phyloP scores from a whole-genome alignment of 2,888 invertebrate species.

The Ceraclea dissimilis region DNA sequence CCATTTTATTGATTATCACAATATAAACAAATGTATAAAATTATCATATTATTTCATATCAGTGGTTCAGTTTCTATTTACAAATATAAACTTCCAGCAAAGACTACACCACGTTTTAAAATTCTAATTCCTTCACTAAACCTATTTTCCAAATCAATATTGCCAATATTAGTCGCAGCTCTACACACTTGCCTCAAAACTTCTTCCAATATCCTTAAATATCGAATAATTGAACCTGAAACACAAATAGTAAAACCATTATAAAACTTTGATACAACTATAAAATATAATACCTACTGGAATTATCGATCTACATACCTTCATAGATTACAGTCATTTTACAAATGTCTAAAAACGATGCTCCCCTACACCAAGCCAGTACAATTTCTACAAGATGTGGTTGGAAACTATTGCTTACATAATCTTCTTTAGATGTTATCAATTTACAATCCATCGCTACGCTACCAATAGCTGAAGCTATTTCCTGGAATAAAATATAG shows the following conservation, averaged over 20 bases:
- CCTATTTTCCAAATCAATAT: constrained; percentile 90
- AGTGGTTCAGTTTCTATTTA: too few species aligned
- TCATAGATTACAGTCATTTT: constrained; percentile 96
- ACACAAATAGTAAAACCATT: constrained; percentile 4
- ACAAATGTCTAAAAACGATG: constrained; percentile 84
- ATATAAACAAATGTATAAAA: too few species aligned
- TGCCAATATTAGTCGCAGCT: constrained; percentile 96
- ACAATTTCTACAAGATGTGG: constrained; percentile 97
- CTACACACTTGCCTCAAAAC: constrained; percentile 90
- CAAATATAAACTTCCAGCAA: constrained; percentile 95
- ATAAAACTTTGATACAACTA: neutral
- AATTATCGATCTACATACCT: constrained; percentile 45
- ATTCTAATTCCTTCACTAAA: constrained; percentile 87
- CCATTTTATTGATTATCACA: too few species aligned
- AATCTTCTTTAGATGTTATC: constrained; percentile 79
- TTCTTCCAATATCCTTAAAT: constrained; percentile 94
- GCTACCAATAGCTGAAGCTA: constrained; percentile 85
- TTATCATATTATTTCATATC: too few species aligned
- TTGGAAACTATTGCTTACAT: constrained; percentile 80
- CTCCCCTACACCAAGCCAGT: constrained; percentile 90
- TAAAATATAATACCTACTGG: neutral
- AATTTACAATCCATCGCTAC: constrained; percentile 81
- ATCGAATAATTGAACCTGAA: constrained; percentile 59
- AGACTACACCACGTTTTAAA: constrained; percentile 96
- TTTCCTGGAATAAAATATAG: constrained; percentile 52